Evolutionary conservation across 1,140 invertebrate genomes (phyloP).

Genomic region (Drosophila pectinifera): DNA sequence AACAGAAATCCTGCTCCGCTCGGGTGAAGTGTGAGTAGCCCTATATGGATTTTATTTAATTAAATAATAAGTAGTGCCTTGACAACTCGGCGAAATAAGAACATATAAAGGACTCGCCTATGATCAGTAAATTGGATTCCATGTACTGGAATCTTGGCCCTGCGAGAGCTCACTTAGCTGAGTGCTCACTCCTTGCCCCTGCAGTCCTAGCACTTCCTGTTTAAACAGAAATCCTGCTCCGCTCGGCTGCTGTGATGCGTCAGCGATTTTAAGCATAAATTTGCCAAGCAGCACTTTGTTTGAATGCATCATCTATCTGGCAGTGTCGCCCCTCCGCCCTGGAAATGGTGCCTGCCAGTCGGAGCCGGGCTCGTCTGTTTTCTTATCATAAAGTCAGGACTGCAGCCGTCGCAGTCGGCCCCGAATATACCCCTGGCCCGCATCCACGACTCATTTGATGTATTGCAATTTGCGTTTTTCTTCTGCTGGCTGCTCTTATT

Average conservation of each 20-base stretch:
- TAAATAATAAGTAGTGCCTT: not conserved
- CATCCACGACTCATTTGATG: slow-evolving; percentile 63
- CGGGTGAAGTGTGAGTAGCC: too few species aligned
- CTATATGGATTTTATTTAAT: not conserved
- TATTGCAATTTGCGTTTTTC: slow-evolving; percentile 66
- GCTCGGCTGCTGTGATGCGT: slow-evolving; percentile 35
- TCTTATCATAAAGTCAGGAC: slow-evolving; percentile 69
- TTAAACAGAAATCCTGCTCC: slow-evolving; percentile 28
- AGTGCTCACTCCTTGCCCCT: not conserved
- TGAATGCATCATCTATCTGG: slow-evolving; percentile 71
- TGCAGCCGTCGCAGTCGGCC: slow-evolving; percentile 55
- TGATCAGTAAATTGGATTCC: not conserved
- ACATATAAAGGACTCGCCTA: not conserved
- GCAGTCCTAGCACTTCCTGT: slow-evolving; percentile 2
- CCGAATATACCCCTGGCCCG: slow-evolving; percentile 4
- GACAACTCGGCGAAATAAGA: not conserved
- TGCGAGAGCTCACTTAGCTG: not conserved
- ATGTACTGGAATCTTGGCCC: not conserved
- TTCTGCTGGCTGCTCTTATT: slow-evolving; percentile 29
- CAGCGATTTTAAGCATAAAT: slow-evolving; percentile 64
- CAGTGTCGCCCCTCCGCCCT: slow-evolving; percentile 9
- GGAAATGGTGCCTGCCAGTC: slow-evolving; percentile 7
- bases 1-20: slow-evolving; percentile 22
- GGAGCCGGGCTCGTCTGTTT: slow-evolving; percentile 28
- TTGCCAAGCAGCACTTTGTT: slow-evolving; percentile 61